These are phyloP conservation scores for Cremastinae sp. DNA, from an alignment of 2,888 invertebrate species.

Conservation along the genomic window DNA sequence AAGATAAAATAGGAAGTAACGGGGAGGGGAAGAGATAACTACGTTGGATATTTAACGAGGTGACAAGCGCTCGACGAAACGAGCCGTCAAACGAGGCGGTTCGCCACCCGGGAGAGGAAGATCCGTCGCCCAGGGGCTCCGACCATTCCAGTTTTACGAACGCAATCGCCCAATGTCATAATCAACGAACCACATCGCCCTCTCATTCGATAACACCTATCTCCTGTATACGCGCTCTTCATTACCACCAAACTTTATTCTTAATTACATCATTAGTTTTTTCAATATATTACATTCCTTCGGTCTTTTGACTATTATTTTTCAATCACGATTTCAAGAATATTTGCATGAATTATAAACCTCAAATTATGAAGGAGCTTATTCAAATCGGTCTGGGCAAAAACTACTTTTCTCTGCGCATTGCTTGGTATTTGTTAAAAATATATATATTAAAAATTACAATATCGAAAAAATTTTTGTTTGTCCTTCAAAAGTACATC, in stretches of 20 bases:
- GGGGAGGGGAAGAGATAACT: conserved; percentile 41
- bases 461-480: no score
- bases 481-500: no score
- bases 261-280: conserved; percentile 20
- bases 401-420: no score
- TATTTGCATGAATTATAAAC: no score
- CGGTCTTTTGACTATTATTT: not conserved
- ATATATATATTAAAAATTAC: no score
- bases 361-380: no score
- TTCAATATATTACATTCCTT: conserved; percentile 1
- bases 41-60: conserved; percentile 58
- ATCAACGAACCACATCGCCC: conserved; percentile 34
- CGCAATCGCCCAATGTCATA: conserved; percentile 41
- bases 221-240: conserved; percentile 14
- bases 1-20: conserved; percentile 18
- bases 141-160: conserved; percentile 56
- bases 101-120: conserved; percentile 42
- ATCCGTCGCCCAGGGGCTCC: conserved; percentile 7
- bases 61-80: conserved; percentile 59
- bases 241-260: not conserved
- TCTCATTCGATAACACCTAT: conserved; percentile 29
- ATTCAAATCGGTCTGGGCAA: no score
- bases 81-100: conserved; percentile 57
- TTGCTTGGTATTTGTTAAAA: no score
- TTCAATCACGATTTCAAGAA: not conserved